Evolutionary conservation across 2,888 invertebrate genomes (phyloP).

Genomic region (Limenitis camilla): DNA sequence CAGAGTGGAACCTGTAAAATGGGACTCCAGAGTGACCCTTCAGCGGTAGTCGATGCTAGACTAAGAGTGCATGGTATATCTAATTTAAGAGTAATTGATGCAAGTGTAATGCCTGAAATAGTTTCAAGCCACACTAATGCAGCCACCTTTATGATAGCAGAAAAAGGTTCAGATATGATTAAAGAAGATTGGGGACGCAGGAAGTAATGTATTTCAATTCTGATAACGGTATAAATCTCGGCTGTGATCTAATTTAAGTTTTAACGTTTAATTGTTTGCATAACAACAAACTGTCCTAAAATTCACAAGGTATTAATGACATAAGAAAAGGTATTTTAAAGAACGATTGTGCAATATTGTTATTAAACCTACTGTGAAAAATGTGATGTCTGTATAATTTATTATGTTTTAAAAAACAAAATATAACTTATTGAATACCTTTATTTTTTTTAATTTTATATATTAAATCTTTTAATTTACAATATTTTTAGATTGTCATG

Average conservation of each 20-base stretch:
- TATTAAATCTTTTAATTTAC: no score
- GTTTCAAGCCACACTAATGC: conserved; percentile 86
- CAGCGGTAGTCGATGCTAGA: conserved; percentile 78
- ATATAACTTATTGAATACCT: no score
- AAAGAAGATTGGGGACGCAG: conserved; percentile 67
- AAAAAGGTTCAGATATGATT: conserved; percentile 83
- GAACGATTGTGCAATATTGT: not conserved
- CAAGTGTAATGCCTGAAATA: conserved; percentile 86
- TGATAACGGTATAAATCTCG: not conserved
- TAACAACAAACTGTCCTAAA: no score
- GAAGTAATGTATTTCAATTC: conserved; percentile 12
- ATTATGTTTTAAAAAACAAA: no score
- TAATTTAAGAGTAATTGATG: conserved; percentile 83
- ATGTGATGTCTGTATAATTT: no score
- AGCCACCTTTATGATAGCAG: conserved; percentile 86
- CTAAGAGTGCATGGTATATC: conserved; percentile 79
- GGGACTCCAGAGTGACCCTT: conserved; percentile 72
- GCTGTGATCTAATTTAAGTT: conserved; percentile 14
- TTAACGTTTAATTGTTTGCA: not conserved
- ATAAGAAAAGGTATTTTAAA: not conserved
- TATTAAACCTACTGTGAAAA: no score
- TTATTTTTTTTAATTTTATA: no score
- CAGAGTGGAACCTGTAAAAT: conserved; percentile 80
- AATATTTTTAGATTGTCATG: no score
- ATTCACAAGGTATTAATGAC: not conserved